Base-by-base conservation (phyloP, 2,113 vertebrate genomes). In the Cyprinus carpio region DNA sequence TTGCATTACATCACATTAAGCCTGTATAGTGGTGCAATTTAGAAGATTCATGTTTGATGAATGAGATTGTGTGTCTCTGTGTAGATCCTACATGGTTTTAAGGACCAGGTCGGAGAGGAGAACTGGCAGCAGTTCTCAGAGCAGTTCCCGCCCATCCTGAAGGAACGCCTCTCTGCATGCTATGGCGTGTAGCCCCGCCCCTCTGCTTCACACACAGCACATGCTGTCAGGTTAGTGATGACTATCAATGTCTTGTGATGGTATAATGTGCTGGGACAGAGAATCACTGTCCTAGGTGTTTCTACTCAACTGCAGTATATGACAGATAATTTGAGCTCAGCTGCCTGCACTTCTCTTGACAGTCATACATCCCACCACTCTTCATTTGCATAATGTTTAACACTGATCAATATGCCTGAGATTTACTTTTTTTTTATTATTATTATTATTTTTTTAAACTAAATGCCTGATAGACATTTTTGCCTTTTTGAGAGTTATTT, bases 41-140 rank as follows among this genome's bases (percentile, higher is more conserved):
- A 43, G 25, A 64, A 64, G 43, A 46, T 46, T 12, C 0, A 1
- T 25, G 71, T 25, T n/a, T 74, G 71, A n/a, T 85, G 60, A 76
- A 78, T 77, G 60, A 40, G 54, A 46, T 58, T 12, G 10, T 77
- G 49, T 84, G 58, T 69, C 4, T 69, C 9, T 79, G 82, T 86
- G 34, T 86, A 98, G 97, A 97, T 97, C 90, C 93, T 98, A 83
- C 97, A 98, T 1, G 97, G 97, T 72, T 98, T 98, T 91, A 98
- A 98, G 93, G 96, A 97, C 91, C 97, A 98, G 90, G 97, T 97
- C 0, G 97, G 97, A 12, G 97, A 97, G 91, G 97, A 98, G 83
- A 98, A 97, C 91, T 98, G 97, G 97, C 96, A 96, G 89, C 97
- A 97, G 93, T 98, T 98, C 88, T 98, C 97, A 0, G 97, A 98